Percentiles rank a stretch among this genome's conserved stretches.
Evolutionary conservation across 2,797 vertebrate genomes (phyloP).

Genomic region (Allochrocebus solatus): DNA sequence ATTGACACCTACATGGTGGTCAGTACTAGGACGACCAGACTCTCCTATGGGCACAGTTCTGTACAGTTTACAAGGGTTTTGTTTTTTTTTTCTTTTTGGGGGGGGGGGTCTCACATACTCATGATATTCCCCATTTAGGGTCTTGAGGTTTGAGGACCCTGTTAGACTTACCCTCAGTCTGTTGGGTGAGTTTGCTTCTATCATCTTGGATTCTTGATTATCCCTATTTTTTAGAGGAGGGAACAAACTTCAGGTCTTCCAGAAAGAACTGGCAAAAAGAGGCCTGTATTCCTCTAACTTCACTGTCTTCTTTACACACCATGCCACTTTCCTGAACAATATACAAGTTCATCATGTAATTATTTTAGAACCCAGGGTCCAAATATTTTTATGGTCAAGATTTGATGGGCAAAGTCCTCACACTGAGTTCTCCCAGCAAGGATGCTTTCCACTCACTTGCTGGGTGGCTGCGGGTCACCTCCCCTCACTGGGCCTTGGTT

Average conservation of each 20-base stretch:
- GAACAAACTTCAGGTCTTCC: background rate
- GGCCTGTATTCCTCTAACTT: background rate
- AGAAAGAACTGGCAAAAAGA: background rate
- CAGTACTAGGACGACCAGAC: background rate
- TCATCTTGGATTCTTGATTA: background rate
- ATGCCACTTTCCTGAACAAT: background rate
- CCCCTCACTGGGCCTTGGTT: background rate
- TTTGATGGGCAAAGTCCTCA: background rate
- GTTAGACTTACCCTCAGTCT: background rate
- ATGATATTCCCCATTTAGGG: background rate
- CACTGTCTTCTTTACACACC: background rate
- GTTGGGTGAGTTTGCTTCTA: background rate
- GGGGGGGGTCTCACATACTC: background rate
- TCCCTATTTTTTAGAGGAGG: background rate
- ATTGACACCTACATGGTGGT: background rate
- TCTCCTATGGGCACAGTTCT: background rate
- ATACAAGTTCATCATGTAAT: background rate
- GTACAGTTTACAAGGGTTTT: background rate
- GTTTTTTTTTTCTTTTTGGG: background rate
- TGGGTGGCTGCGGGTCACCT: background rate
- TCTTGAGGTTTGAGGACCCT: background rate
- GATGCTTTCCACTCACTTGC: background rate
- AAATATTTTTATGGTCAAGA: background rate
- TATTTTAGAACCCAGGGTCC: background rate
- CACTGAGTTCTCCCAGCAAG: background rate